These are phyloP conservation scores for Cygnus atratus DNA, from an alignment of 2,113 vertebrate species.

Conservation along the genomic window DNA sequence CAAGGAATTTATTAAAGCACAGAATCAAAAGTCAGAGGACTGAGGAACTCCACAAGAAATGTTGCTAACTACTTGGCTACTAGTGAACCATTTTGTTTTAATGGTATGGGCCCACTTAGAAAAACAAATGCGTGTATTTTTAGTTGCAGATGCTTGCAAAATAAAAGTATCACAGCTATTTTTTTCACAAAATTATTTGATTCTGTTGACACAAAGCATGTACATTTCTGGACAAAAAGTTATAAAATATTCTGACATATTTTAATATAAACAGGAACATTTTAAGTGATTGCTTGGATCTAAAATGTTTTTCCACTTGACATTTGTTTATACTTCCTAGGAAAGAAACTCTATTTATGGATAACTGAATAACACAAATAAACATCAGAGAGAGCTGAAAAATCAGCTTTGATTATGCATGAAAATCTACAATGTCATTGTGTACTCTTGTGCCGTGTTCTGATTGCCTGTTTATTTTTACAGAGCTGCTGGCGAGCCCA, in stretches of 20 bases:
- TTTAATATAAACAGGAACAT: constrained; percentile 95
- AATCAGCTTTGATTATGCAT: constrained; percentile 96
- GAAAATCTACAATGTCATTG: constrained; percentile 92
- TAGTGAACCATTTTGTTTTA: constrained; percentile 36
- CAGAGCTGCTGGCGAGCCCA: constrained; percentile 89
- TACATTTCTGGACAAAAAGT: constrained; percentile 76
- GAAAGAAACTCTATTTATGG: constrained; percentile 95
- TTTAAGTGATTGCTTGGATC: constrained; percentile 87
- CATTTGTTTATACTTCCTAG: constrained; percentile 95
- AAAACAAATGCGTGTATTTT: constrained; percentile 47
- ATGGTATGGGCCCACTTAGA: constrained; percentile 16
- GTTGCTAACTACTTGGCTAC: neutral
- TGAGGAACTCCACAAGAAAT: constrained; percentile 14
- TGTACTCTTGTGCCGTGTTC: constrained; percentile 89
- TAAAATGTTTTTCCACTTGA: constrained; percentile 88
- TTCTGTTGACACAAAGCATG: constrained; percentile 77
- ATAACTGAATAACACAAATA: constrained; percentile 96
- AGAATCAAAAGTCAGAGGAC: constrained; percentile 47
- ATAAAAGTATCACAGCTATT: constrained; percentile 60
- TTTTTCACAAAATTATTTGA: constrained; percentile 74
- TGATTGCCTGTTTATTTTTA: constrained; percentile 99
- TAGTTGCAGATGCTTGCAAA: constrained; percentile 49
- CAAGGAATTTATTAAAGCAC: constrained; percentile 51
- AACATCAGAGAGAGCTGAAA: constrained; percentile 90
- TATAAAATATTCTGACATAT: constrained; percentile 89